Conservation (phyloP, 92 coral and sea anemone genomes). For the Chrysogorgia sp. region DNA sequence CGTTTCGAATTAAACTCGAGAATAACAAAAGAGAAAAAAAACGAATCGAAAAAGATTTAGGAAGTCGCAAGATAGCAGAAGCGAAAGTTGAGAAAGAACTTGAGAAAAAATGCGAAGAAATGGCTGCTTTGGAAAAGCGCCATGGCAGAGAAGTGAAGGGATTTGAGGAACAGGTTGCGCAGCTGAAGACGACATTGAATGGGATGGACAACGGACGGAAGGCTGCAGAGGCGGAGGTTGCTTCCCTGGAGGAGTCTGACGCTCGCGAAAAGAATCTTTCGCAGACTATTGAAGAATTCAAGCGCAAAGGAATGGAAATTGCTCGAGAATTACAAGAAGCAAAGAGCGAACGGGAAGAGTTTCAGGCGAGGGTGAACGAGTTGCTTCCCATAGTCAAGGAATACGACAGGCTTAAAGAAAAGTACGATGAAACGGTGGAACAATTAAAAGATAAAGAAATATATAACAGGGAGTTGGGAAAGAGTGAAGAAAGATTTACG, state of each 20-base stretch:
- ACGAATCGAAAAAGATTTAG: slow-evolving; percentile 9
- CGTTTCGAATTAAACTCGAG: slow-evolving; percentile 42
- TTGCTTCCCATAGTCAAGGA: not conserved
- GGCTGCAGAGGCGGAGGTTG: not conserved
- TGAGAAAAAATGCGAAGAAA: slow-evolving; percentile 49
- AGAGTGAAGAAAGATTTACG: slow-evolving; percentile 39
- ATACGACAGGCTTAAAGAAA: slow-evolving; percentile 35
- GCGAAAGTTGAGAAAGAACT: slow-evolving; percentile 50
- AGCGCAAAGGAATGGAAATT: slow-evolving; percentile 54
- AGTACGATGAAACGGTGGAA: not conserved
- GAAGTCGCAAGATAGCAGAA: slow-evolving; percentile 16
- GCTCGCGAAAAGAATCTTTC: not conserved
- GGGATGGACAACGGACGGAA: not conserved
- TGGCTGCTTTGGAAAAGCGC: slow-evolving; percentile 59
- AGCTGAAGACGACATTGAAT: not conserved
- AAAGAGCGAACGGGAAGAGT: not conserved
- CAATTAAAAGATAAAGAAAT: not conserved
- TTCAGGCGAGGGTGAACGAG: slow-evolving; percentile 9
- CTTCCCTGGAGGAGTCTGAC: slow-evolving; percentile 4
- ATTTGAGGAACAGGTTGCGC: slow-evolving; percentile 57
- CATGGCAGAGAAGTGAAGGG: slow-evolving; percentile 58
- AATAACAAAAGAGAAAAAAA: slow-evolving; percentile 38
- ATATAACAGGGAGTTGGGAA: not conserved
- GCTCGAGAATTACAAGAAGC: slow-evolving; percentile 40
- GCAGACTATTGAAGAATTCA: slow-evolving; percentile 51